phyloP scores from a whole-genome alignment of 2,113 vertebrate genomes.

The Hemibagrus wyckioides region DNA sequence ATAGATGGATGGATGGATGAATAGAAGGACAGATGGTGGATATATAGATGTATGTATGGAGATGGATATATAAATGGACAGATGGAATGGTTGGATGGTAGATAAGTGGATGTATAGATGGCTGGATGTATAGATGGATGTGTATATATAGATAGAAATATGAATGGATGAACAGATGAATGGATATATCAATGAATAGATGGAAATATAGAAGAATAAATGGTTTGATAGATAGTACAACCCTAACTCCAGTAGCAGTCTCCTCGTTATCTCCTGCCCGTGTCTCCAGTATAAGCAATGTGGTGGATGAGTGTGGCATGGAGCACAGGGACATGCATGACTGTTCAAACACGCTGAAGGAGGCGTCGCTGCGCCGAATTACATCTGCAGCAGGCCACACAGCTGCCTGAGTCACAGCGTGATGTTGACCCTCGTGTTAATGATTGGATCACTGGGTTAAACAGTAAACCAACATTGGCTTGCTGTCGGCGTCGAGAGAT shows the following conservation, averaged over 20 bases:
- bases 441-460: constrained; percentile 35
- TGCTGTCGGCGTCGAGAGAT: background rate
- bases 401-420: constrained; percentile 22
- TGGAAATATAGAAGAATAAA: too few species aligned
- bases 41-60: too few species aligned
- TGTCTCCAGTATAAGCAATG: constrained; percentile 10
- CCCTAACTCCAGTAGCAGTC: background rate
- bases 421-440: constrained; percentile 44
- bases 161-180: too few species aligned
- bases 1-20: background rate
- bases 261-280: background rate
- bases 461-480: constrained; percentile 38
- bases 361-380: constrained; percentile 34
- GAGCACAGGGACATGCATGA: constrained; percentile 16
- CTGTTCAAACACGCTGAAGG: constrained; percentile 39
- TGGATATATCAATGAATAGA: too few species aligned
- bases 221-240: too few species aligned
- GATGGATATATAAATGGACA: too few species aligned
- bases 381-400: constrained; percentile 37
- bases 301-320: constrained; percentile 8
- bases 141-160: too few species aligned
- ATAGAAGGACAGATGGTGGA: background rate
- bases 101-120: too few species aligned
- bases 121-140: too few species aligned
- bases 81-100: too few species aligned